Base-by-base conservation (phyloP, 2,113 vertebrate genomes). In the Colossoma macropomum region DNA sequence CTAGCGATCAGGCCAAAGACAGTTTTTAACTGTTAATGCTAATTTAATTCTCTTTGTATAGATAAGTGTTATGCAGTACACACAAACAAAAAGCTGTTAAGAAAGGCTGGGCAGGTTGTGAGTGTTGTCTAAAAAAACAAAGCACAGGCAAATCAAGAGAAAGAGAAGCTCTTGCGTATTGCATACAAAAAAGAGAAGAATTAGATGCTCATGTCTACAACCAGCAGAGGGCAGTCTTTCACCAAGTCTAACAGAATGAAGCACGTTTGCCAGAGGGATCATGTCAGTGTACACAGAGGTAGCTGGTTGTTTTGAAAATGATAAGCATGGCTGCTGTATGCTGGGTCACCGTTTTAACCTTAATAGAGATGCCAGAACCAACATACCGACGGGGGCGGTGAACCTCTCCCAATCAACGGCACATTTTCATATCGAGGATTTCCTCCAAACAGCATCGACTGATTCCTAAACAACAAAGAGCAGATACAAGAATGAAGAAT, bases 401-500 rank as follows among this genome's bases (percentile, higher is more conserved):
- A 98, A 82, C 95, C 96, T 93, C 97, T 95, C 86, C 97, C 96
- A 68, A 99, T 99, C 86, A 99, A 95, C 0, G 98, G 97, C 71
- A 97, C 96, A 3, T 98, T 99, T 91, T 99, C 97, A 1, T 99
- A 99, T 84, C 97, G 97, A 0, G 97, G 98, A 89, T 95, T 97
- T 75, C 96, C 96, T 59, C 97, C 97, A 0, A 98, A 99, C 82
- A 99, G 95, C 92, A 95, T 93, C 0, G 97, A 96, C 82, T 99
- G 97, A 93, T 99, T 99, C 98, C 98, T 99, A 92, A 27, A 65
- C 17, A 27, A 56, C 8, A n/a, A 79, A 5, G 59, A 62, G 80
- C 0, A 41, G 74, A 88, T 1, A 41, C 0, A 13, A 82, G 27
- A 59, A 79, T 28, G 8, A 66, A 73, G 13, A 54, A 68, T 79